A percentile compares a stretch with the other conserved stretches of the same genome.
phyloP scores from a whole-genome alignment of 2,888 invertebrate species.

The Dasypogon diadema region DNA sequence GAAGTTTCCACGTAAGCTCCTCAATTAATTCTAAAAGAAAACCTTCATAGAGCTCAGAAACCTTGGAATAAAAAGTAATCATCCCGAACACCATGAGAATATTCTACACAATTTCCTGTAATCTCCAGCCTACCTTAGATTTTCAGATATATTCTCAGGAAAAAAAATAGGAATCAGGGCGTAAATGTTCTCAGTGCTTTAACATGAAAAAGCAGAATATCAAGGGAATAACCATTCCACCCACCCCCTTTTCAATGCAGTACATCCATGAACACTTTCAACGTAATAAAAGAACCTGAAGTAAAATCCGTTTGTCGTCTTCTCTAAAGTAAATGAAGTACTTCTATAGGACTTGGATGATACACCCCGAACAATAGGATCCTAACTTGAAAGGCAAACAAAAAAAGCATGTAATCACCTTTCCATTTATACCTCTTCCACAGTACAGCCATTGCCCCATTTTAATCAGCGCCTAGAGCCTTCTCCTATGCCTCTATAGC shows the following conservation, averaged over 20 bases:
- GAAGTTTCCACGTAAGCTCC: too few species aligned
- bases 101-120: background rate
- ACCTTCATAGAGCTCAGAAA: too few species aligned
- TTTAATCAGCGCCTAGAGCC: conserved; percentile 29
- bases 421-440: background rate
- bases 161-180: background rate
- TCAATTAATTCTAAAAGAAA: too few species aligned
- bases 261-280: background rate
- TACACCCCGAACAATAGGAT: conserved; percentile 39
- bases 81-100: conserved; percentile 20
- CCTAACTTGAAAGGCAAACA: conserved; percentile 43
- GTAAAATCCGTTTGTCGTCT: conserved; percentile 31
- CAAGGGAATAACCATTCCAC: background rate
- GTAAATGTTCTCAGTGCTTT: background rate
- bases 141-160: background rate
- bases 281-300: conserved; percentile 6
- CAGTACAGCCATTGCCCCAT: conserved; percentile 14
- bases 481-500: background rate
- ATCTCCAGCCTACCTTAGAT: conserved; percentile 17
- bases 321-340: conserved; percentile 27
- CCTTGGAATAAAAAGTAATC: conserved; percentile 30
- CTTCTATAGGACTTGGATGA: conserved; percentile 16
- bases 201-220: background rate
- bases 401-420: conserved; percentile 36
- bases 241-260: too few species aligned